Evolutionary conservation across 1,140 invertebrate genomes (phyloP).

Genomic region (Pseudomyrmex concolor): DNA sequence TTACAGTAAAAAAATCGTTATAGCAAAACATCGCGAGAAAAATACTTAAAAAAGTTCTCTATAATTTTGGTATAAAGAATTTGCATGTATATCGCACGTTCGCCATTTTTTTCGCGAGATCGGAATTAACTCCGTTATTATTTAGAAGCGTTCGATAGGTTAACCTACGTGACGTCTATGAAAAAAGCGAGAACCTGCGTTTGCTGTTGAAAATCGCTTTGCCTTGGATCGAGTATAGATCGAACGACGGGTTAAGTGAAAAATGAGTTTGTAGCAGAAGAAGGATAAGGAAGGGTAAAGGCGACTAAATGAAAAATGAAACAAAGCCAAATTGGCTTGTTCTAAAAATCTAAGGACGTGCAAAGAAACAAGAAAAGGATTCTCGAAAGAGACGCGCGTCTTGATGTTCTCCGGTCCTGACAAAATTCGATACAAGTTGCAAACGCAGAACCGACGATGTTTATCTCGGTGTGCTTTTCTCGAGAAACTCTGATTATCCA

Average conservation of each 20-base stretch:
- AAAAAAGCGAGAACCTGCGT: constrained; percentile 41
- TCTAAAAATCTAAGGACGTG: constrained; percentile 44
- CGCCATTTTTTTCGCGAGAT: neutral
- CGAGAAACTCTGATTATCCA: constrained; percentile 65
- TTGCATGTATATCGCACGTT: neutral
- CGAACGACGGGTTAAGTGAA: constrained; percentile 52
- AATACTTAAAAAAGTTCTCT: constrained; percentile 3
- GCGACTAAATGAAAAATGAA: constrained; percentile 54
- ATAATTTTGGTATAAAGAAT: neutral
- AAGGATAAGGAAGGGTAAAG: neutral
- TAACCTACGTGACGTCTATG: constrained; percentile 45
- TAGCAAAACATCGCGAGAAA: neutral
- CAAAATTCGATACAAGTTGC: constrained; percentile 41
- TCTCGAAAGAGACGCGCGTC: constrained; percentile 1
- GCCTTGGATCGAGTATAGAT: constrained; percentile 40
- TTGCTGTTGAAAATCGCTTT: constrained; percentile 41
- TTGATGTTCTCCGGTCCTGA: neutral
- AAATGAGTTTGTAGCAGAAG: constrained; percentile 32
- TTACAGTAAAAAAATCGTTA: neutral
- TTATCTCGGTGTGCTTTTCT: constrained; percentile 35
- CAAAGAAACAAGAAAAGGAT: constrained; percentile 29
- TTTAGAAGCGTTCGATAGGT: constrained; percentile 49
- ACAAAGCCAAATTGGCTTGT: constrained; percentile 55
- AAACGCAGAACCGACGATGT: neutral
- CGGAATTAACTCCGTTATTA: constrained; percentile 54